Evolutionary conservation across 1,140 invertebrate genomes (phyloP).

Genomic region (Platyura marginata): DNA sequence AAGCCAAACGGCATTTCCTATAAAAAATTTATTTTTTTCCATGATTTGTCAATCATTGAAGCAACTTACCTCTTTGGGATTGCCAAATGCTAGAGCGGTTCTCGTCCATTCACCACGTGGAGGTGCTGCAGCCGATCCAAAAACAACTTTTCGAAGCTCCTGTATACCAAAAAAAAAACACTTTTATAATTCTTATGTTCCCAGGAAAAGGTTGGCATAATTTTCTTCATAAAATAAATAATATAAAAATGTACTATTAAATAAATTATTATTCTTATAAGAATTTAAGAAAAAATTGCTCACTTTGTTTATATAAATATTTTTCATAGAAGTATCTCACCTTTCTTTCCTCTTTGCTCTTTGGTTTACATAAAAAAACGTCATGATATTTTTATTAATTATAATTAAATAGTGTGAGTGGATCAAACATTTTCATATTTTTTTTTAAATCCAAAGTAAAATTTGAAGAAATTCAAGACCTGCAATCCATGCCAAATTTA

Average conservation of each 20-base stretch:
- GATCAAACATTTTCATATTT: too few species aligned
- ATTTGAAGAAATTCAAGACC: too few species aligned
- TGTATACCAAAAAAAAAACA: slow-evolving; percentile 8
- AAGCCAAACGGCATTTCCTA: slow-evolving; percentile 32
- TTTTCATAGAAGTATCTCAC: too few species aligned
- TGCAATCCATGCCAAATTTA: too few species aligned
- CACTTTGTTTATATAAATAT: background rate
- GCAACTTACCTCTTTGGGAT: slow-evolving; percentile 23
- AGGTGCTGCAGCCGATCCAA: slow-evolving; percentile 33
- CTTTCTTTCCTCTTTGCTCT: too few species aligned
- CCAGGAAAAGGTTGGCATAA: background rate
- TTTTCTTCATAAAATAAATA: too few species aligned
- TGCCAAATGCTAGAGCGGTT: slow-evolving; percentile 33
- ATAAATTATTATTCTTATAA: background rate
- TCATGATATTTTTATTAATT: too few species aligned
- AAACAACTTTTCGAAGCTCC: slow-evolving; percentile 33
- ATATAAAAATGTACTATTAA: too few species aligned
- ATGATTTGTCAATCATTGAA: background rate
- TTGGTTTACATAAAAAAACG: too few species aligned
- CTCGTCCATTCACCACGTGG: slow-evolving; percentile 37
- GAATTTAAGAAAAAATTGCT: slow-evolving; percentile 4
- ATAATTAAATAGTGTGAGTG: too few species aligned
- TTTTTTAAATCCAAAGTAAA: too few species aligned
- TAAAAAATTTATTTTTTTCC: background rate
- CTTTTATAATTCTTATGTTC: background rate